These are phyloP conservation scores for Pagetopsis macropterus DNA, from an alignment of 2,797 vertebrate species.

Conservation along the genomic window DNA sequence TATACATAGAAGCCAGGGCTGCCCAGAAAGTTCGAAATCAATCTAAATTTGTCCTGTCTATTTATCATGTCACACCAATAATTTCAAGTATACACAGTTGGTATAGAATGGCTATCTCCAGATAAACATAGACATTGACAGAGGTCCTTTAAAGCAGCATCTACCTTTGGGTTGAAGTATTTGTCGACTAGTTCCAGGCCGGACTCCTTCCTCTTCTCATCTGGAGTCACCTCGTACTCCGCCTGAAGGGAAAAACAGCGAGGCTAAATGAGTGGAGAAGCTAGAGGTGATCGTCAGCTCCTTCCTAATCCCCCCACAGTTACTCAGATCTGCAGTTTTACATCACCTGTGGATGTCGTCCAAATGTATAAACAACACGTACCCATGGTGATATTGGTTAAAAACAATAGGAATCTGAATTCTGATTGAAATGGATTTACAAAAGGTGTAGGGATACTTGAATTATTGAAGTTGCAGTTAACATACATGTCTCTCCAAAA, in stretches of 20 bases:
- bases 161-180: slow-evolving; percentile 90
- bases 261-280: neutral
- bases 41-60: neutral
- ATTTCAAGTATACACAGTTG: neutral
- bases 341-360: neutral
- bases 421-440: neutral
- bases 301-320: neutral
- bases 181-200: slow-evolving; percentile 88
- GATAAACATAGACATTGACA: neutral
- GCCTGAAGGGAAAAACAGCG: slow-evolving; percentile 78
- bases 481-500: too few species aligned
- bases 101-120: neutral
- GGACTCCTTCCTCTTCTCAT: slow-evolving; percentile 93
- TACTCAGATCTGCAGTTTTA: neutral
- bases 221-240: slow-evolving; percentile 95
- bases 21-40: too few species aligned
- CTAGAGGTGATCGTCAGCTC: neutral
- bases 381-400: neutral
- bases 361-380: neutral
- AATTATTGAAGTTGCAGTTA: too few species aligned
- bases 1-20: neutral
- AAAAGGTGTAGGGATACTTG: neutral
- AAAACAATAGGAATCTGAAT: neutral
- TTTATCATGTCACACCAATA: neutral
- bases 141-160: slow-evolving; percentile 5